Percentiles rank a stretch among this genome's conserved stretches.
Conservation (phyloP, 1,140 invertebrate genomes). For the Cherax destructor region DNA sequence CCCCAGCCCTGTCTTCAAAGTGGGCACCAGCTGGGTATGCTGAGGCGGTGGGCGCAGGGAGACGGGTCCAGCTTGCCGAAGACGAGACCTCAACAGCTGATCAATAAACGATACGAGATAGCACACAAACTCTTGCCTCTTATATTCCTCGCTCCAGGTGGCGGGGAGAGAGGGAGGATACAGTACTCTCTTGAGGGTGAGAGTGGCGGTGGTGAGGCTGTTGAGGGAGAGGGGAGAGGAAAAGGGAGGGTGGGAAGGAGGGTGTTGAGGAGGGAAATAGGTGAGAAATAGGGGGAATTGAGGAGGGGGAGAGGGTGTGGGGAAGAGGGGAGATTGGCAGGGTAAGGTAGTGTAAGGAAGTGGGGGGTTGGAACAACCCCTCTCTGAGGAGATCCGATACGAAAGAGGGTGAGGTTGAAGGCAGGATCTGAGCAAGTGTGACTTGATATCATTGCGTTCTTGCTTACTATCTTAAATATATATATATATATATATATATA, state of each 20-base stretch:
- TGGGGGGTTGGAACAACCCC: background rate
- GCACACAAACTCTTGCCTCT: constrained; percentile 59
- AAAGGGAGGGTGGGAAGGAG: too few relatives aligned
- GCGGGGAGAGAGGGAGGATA: background rate
- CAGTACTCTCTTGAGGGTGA: background rate
- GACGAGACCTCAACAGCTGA: constrained; percentile 60
- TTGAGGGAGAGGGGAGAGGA: too few relatives aligned
- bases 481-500: background rate
- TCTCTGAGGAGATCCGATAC: constrained; percentile 2
- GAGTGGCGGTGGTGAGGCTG: too few relatives aligned
- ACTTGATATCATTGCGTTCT: too few relatives aligned
- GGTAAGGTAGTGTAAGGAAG: too few relatives aligned
- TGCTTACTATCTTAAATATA: background rate
- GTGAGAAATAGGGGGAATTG: too few relatives aligned
- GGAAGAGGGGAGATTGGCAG: too few relatives aligned
- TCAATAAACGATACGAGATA: constrained; percentile 64
- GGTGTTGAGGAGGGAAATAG: too few relatives aligned
- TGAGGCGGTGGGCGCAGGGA: background rate
- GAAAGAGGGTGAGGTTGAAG: background rate
- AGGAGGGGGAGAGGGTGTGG: too few relatives aligned
- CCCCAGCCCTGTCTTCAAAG: too few relatives aligned
- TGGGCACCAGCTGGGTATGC: background rate
- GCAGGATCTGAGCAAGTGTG: constrained; percentile 3
- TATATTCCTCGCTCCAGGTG: constrained; percentile 35
- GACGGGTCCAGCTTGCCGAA: background rate